Conservation (phyloP, 1,140 invertebrate genomes). For the Thaumatotibia leucotreta region DNA sequence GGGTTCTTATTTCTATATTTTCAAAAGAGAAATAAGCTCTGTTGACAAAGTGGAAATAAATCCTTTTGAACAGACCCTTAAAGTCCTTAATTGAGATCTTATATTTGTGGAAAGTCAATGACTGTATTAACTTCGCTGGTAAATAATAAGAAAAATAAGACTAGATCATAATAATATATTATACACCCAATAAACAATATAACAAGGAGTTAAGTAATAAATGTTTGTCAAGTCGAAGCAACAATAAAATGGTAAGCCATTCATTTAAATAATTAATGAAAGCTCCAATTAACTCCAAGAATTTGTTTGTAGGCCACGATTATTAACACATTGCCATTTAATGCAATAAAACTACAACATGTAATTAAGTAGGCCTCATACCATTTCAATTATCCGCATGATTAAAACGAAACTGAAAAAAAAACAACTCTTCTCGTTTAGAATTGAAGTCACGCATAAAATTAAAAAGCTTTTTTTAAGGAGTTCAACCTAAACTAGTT, state of each 20-base stretch:
- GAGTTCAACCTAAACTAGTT: too few relatives aligned
- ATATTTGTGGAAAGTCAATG: too few relatives aligned
- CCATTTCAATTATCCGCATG: background rate
- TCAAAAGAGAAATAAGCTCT: too few relatives aligned
- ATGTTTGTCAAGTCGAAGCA: background rate
- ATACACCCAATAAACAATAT: background rate
- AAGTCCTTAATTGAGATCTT: too few relatives aligned
- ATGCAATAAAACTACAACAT: background rate
- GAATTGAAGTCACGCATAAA: background rate
- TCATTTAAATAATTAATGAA: background rate
- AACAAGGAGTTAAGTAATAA: background rate
- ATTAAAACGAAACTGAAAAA: background rate
- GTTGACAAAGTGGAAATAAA: too few relatives aligned
- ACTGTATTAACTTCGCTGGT: too few relatives aligned
- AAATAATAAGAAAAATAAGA: too few relatives aligned
- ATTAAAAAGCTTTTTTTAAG: too few relatives aligned
- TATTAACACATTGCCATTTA: background rate
- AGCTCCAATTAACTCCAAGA: background rate
- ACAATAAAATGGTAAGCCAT: background rate
- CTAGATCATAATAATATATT: too few relatives aligned
- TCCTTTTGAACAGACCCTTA: too few relatives aligned
- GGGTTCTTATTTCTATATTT: too few relatives aligned
- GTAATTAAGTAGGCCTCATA: background rate
- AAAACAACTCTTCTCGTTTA: background rate
- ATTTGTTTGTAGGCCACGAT: background rate